Conservation (phyloP, 2,888 invertebrate genomes). For the Drosophila picticornis region DNA sequence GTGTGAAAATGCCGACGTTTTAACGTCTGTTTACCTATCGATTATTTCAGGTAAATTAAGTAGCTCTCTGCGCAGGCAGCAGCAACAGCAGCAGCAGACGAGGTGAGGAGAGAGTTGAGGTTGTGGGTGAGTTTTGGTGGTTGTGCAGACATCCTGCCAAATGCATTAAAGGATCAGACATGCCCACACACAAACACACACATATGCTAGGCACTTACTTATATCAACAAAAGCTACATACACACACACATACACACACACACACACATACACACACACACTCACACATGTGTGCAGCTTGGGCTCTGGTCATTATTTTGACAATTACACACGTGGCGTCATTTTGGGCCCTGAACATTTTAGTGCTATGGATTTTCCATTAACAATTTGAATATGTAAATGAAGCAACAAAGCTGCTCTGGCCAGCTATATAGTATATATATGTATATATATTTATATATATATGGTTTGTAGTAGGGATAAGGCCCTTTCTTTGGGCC, state of each 20-base stretch:
- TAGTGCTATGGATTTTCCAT: slow-evolving; percentile 79
- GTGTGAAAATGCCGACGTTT: slow-evolving; percentile 77
- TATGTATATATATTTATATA: slow-evolving; percentile 3
- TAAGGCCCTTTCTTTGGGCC: slow-evolving; percentile 39
- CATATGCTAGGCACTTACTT: slow-evolving; percentile 72
- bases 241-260: not conserved
- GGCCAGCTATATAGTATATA: slow-evolving; percentile 6
- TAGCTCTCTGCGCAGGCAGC: slow-evolving; percentile 66
- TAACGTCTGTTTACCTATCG: slow-evolving; percentile 82
- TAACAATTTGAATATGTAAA: slow-evolving; percentile 81
- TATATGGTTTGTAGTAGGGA: slow-evolving; percentile 8
- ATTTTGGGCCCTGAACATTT: slow-evolving; percentile 53
- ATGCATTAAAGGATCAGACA: slow-evolving; percentile 82
- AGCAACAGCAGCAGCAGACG: slow-evolving; percentile 18
- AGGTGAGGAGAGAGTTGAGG: slow-evolving; percentile 10
- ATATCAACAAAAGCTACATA: slow-evolving; percentile 66
- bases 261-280: slow-evolving; percentile 4
- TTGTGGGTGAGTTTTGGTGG: slow-evolving; percentile 57
- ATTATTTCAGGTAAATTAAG: slow-evolving; percentile 83
- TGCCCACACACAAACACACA: slow-evolving; percentile 53
- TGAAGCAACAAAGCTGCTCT: slow-evolving; percentile 40
- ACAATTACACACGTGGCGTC: slow-evolving; percentile 79
- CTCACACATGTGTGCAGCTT: slow-evolving; percentile 17
- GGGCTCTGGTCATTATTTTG: slow-evolving; percentile 81
- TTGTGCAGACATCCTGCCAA: slow-evolving; percentile 67